Percentiles rank a stretch among this genome's conserved stretches.
phyloP scores from a whole-genome alignment of 2,888 invertebrate species.

The Himalopsyche kuldschensis region DNA sequence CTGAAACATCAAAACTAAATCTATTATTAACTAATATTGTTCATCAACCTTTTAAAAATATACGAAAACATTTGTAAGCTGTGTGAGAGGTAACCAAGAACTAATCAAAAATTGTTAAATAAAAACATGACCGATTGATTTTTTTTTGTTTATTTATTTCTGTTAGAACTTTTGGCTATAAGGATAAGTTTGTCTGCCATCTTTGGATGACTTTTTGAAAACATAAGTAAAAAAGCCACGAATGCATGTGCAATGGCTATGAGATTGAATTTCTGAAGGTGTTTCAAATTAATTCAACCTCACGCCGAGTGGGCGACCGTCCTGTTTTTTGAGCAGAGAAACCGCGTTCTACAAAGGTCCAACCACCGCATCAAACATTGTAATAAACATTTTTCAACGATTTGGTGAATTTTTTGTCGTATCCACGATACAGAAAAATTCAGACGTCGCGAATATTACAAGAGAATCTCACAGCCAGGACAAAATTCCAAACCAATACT shows the following conservation, averaged over 20 bases:
- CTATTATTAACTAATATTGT: too few relatives aligned
- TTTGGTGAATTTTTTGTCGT: conserved; percentile 4
- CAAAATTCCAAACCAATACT: background rate
- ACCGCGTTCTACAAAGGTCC: background rate
- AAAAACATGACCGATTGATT: too few relatives aligned
- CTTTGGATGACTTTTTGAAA: background rate
- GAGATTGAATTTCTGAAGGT: conserved; percentile 16
- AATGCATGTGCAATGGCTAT: background rate
- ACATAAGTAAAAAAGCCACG: background rate
- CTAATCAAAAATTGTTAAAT: too few relatives aligned
- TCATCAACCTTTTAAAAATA: too few relatives aligned
- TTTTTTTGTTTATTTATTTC: too few relatives aligned
- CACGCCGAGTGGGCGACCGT: background rate
- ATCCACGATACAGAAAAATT: background rate
- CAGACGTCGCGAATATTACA: background rate
- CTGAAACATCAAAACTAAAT: too few relatives aligned
- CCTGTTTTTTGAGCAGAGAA: background rate
- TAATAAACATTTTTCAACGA: conserved; percentile 27
- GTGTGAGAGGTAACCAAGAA: too few relatives aligned
- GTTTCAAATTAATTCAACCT: conserved; percentile 18
- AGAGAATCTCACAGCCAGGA: background rate
- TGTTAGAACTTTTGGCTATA: too few relatives aligned
- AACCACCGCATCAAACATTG: conserved; percentile 13
- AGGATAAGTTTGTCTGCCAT: background rate
- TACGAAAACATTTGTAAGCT: too few relatives aligned